Percentiles rank a stretch among this genome's conserved stretches.
Evolutionary conservation across 53 echinoderm and acorn worm genomes (phyloP).

Genomic region (Actinopyga echinites): DNA sequence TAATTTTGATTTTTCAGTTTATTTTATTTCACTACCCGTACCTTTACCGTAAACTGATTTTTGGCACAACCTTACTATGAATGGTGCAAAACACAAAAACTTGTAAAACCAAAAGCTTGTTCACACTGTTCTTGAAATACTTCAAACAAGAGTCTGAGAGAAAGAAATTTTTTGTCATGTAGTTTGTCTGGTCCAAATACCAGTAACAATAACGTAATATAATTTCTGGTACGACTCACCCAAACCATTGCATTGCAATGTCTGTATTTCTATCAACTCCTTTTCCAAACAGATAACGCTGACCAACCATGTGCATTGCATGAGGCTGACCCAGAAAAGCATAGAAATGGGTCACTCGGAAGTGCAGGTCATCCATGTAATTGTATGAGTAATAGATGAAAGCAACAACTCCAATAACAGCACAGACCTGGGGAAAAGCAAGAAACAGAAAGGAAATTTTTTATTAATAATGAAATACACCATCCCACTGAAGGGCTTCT

Average conservation of each 20-base stretch:
- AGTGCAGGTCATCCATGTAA: slow-evolving; percentile 93
- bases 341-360: slow-evolving; percentile 87
- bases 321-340: slow-evolving; percentile 88
- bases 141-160: too few relatives aligned
- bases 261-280: slow-evolving; percentile 74
- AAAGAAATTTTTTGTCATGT: too few relatives aligned
- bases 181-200: too few relatives aligned
- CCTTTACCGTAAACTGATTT: too few relatives aligned
- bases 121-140: too few relatives aligned
- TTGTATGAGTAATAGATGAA: slow-evolving; percentile 96
- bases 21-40: too few relatives aligned
- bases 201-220: too few relatives aligned
- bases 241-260: slow-evolving; percentile 94
- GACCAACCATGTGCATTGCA: slow-evolving; percentile 92
- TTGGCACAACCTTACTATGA: too few relatives aligned
- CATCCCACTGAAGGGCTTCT: slow-evolving; percentile 84
- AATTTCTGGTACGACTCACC: slow-evolving; percentile 45
- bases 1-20: too few relatives aligned
- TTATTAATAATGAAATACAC: slow-evolving; percentile 87
- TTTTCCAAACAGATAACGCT: slow-evolving; percentile 82
- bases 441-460: slow-evolving; percentile 44
- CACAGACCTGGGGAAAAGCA: slow-evolving; percentile 56
- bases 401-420: slow-evolving; percentile 59
- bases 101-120: too few relatives aligned
- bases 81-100: too few relatives aligned